These are phyloP conservation scores for Physeter macrocephalus DNA, from an alignment of 2,113 vertebrate species.

Conservation along the genomic window DNA sequence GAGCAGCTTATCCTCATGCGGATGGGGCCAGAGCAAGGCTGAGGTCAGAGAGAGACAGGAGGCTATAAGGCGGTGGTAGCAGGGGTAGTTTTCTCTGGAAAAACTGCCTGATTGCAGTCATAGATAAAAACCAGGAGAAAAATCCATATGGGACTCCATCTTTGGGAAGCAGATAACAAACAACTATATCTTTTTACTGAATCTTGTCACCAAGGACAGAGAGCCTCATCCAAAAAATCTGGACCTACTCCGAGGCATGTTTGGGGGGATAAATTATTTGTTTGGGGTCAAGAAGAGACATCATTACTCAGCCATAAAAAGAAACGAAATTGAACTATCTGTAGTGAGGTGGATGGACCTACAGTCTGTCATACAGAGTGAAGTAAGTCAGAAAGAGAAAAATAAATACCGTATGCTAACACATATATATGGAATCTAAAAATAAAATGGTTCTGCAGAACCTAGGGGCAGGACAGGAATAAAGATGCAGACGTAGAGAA, in stretches of 20 bases:
- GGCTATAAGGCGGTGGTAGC: neutral
- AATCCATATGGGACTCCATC: neutral
- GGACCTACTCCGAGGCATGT: neutral
- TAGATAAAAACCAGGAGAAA: neutral
- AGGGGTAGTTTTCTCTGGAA: neutral
- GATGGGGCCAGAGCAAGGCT: rapidly evolving
- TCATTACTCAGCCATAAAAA: too few species aligned
- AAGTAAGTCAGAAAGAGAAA: too few species aligned
- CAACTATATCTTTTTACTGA: neutral
- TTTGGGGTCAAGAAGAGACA: neutral
- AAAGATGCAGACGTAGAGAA: too few species aligned
- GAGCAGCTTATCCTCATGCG: rapidly evolving
- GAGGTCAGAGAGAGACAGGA: neutral
- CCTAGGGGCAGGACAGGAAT: too few species aligned
- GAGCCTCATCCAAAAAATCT: neutral
- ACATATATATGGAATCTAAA: too few species aligned
- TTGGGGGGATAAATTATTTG: neutral
- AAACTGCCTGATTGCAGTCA: neutral
- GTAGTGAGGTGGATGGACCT: too few species aligned
- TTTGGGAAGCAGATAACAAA: neutral
- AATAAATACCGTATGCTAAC: too few species aligned
- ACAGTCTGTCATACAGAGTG: too few species aligned
- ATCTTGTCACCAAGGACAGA: neutral
- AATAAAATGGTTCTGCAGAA: too few species aligned
- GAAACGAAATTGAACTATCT: too few species aligned